These are phyloP conservation scores for Tapirus terrestris DNA, from an alignment of 2,113 vertebrate species.

Conservation along the genomic window DNA sequence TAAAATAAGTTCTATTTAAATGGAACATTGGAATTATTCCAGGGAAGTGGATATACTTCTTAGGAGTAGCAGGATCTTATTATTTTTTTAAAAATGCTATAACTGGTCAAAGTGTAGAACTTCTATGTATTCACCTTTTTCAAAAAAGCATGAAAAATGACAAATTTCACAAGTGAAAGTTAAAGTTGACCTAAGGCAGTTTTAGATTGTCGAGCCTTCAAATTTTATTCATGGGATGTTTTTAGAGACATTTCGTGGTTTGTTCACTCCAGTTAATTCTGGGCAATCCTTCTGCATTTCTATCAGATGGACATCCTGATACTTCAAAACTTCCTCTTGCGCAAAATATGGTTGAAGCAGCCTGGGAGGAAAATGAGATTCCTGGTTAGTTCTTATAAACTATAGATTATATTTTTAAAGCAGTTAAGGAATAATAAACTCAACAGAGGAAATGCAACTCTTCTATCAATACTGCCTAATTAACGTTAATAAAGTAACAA, in stretches of 20 bases:
- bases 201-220: constrained; percentile 69
- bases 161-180: constrained; percentile 74
- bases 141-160: constrained; percentile 69
- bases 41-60: background rate
- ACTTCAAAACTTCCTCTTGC: constrained; percentile 52
- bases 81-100: background rate
- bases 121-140: constrained; percentile 22
- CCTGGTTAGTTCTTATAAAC: constrained; percentile 51
- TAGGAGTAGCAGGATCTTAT: constrained; percentile 19
- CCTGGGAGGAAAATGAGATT: constrained; percentile 67
- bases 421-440: constrained; percentile 4
- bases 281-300: constrained; percentile 54
- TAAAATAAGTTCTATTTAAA: constrained; percentile 65
- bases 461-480: background rate
- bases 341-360: constrained; percentile 15
- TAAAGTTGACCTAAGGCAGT: constrained; percentile 64
- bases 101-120: constrained; percentile 53
- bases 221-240: constrained; percentile 76
- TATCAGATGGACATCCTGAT: constrained; percentile 75
- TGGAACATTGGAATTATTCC: constrained; percentile 49
- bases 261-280: constrained; percentile 74
- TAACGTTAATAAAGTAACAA: background rate
- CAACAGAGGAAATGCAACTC: background rate
- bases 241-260: constrained; percentile 61
- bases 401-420: constrained; percentile 64